A percentile compares a stretch with the other conserved stretches of the same genome.
These are phyloP conservation scores for Phodopus roborovskii DNA, from an alignment of 2,113 vertebrate species.

Conservation along the genomic window DNA sequence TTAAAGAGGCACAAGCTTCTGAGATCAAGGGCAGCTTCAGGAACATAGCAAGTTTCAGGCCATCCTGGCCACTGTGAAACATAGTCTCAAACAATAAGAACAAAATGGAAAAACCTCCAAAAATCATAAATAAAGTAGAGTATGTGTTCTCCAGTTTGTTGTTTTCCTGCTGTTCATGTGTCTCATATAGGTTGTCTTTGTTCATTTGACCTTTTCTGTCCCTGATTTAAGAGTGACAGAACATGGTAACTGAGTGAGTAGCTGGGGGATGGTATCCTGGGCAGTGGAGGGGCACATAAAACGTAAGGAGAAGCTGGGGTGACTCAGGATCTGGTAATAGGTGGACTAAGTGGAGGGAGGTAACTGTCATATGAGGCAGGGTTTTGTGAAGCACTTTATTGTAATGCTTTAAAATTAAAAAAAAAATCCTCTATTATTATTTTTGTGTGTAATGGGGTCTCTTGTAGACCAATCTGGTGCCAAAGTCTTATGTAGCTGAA, in stretches of 20 bases:
- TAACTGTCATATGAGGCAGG: not conserved
- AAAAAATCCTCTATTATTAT: not conserved
- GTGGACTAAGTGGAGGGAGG: not conserved
- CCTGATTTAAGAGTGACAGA: slow-evolving; percentile 11
- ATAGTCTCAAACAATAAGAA: not conserved
- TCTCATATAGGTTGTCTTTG: not conserved
- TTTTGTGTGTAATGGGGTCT: not conserved
- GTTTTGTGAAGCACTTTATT: not conserved
- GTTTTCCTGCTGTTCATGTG: not conserved
- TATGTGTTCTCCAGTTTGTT: not conserved
- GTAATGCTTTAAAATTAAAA: not conserved
- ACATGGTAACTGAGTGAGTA: not conserved
- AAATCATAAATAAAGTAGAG: not conserved
- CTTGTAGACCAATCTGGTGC: not conserved
- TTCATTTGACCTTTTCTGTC: not conserved
- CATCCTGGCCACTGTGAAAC: not conserved
- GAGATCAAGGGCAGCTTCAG: not conserved
- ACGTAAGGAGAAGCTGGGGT: not conserved
- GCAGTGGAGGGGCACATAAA: not conserved
- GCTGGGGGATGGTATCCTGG: not conserved
- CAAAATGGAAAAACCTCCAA: not conserved
- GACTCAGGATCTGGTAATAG: not conserved
- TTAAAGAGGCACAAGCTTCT: not conserved
- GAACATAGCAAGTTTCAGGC: not conserved
- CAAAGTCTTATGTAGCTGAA: not conserved